These are phyloP conservation scores for Ailurus styani DNA, from an alignment of 2,113 vertebrate species.

Conservation along the genomic window DNA sequence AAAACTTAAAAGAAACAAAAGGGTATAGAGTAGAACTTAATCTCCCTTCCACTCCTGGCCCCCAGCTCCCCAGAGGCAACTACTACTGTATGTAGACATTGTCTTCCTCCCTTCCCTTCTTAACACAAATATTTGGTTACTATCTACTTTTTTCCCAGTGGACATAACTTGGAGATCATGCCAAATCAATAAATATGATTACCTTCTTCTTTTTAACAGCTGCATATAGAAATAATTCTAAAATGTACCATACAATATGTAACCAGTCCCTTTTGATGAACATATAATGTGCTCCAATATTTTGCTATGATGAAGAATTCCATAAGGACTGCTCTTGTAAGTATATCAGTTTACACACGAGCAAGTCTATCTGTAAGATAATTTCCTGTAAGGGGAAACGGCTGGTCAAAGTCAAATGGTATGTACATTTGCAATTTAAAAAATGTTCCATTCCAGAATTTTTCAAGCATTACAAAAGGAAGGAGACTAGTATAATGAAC, in stretches of 20 bases:
- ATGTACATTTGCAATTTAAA: not conserved
- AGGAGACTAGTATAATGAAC: not conserved
- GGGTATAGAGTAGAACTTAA: not conserved
- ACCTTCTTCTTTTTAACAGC: not conserved
- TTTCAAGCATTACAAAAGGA: constrained; percentile 5
- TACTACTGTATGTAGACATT: rapidly evolving
- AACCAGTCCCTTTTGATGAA: not conserved
- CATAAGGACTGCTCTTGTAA: not conserved
- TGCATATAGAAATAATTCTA: not conserved
- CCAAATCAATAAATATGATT: not conserved
- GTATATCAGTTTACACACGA: not conserved
- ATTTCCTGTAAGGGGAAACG: not conserved
- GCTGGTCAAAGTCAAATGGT: not conserved
- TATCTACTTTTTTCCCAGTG: not conserved
- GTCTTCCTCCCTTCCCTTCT: not conserved
- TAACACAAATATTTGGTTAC: not conserved
- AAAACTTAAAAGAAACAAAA: not conserved
- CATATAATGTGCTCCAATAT: not conserved
- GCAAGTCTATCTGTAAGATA: not conserved
- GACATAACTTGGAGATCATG: not conserved
- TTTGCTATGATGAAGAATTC: not conserved
- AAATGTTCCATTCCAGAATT: not conserved
- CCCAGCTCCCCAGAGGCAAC: not conserved
- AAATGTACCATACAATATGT: not conserved
- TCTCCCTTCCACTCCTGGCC: not conserved